A percentile compares a stretch with the other conserved stretches of the same genome.
Conservation (phyloP, 2,113 vertebrate species). For the Dasypus novemcinctus region DNA sequence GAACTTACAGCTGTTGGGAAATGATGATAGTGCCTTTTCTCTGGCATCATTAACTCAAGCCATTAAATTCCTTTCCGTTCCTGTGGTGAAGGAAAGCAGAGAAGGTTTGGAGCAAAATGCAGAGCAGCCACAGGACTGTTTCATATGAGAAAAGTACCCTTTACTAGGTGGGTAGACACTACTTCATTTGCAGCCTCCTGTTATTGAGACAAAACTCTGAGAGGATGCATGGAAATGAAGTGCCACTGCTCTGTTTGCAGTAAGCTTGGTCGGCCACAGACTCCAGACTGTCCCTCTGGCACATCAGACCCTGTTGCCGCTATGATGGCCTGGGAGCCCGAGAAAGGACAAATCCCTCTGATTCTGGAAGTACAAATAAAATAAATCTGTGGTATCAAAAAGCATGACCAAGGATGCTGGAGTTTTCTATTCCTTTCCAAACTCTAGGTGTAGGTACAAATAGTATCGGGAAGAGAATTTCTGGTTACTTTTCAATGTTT, state of each 20-base stretch:
- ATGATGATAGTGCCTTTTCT: background rate
- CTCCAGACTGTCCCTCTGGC: background rate
- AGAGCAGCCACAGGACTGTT: background rate
- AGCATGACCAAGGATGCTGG: background rate
- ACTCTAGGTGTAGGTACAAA: background rate
- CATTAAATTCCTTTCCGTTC: background rate
- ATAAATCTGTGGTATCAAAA: background rate
- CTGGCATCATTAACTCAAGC: background rate
- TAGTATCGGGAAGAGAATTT: background rate
- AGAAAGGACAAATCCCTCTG: background rate
- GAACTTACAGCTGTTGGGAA: background rate
- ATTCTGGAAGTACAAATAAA: background rate
- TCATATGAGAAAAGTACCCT: background rate
- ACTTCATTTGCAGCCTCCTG: background rate
- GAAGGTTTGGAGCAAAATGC: background rate
- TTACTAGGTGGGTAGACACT: background rate
- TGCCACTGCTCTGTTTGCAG: background rate
- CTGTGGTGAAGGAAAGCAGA: background rate
- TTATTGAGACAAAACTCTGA: background rate
- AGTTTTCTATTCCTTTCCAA: background rate
- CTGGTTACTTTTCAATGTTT: background rate
- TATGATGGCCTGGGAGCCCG: accelerated
- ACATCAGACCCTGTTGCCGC: no score
- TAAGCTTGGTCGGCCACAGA: background rate
- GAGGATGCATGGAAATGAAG: background rate